Percentiles rank a stretch among this genome's conserved stretches.
These are phyloP conservation scores for Zaprionus capensis DNA, from an alignment of 1,140 invertebrate genomes.

Conservation along the genomic window DNA sequence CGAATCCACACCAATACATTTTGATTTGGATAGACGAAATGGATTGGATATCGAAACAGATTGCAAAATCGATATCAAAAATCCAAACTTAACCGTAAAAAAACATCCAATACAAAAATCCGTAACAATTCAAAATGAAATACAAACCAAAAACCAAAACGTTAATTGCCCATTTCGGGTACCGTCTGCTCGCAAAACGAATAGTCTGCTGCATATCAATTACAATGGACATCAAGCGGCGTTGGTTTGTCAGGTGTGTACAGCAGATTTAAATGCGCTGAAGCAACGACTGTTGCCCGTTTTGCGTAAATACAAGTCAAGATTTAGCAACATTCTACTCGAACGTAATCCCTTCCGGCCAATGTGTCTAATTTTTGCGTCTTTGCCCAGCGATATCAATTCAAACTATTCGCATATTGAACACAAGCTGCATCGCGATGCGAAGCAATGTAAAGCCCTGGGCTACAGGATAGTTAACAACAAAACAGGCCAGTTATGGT, in stretches of 20 bases:
- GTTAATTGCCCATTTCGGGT: background rate
- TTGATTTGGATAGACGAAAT: conserved; percentile 2
- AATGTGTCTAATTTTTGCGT: conserved; percentile 53
- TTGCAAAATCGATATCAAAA: background rate
- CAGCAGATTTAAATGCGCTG: conserved; percentile 35
- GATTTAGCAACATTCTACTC: conserved; percentile 29
- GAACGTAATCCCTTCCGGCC: conserved; percentile 40
- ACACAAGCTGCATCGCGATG: conserved; percentile 46
- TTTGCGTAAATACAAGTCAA: conserved; percentile 33
- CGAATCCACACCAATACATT: background rate
- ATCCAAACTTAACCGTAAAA: background rate
- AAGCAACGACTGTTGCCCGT: conserved; percentile 36
- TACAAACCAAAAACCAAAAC: background rate
- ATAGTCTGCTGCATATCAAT: conserved; percentile 38
- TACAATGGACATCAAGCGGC: conserved; percentile 35
- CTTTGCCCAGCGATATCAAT: conserved; percentile 16
- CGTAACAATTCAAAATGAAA: background rate
- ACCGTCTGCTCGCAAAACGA: background rate
- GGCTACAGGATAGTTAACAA: conserved; percentile 26
- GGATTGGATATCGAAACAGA: conserved; percentile 2
- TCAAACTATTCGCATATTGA: conserved; percentile 23
- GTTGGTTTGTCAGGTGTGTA: conserved; percentile 57
- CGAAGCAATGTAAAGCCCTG: conserved; percentile 51
- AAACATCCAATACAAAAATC: background rate
- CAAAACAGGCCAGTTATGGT: conserved; percentile 37